These are phyloP conservation scores for Aramus guarauna DNA, from an alignment of 2,113 vertebrate genomes.

Conservation along the genomic window DNA sequence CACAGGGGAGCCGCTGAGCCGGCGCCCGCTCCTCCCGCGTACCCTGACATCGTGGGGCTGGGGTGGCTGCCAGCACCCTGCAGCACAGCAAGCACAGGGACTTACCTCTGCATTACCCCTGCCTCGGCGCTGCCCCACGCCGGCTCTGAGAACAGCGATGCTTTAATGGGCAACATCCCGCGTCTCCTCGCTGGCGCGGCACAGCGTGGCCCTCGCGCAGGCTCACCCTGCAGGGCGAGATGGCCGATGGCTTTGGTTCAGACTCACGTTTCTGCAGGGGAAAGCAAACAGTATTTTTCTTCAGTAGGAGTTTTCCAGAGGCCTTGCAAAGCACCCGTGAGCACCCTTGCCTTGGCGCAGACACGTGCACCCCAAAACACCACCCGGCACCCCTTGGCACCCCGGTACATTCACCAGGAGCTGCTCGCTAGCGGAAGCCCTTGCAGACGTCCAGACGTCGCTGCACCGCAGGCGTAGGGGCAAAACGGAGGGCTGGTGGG, in stretches of 20 bases:
- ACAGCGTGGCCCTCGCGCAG: fast-evolving
- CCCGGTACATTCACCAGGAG: neutral
- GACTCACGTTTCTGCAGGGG: neutral
- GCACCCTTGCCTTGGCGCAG: neutral
- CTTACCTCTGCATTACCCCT: neutral
- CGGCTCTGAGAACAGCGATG: neutral
- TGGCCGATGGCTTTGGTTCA: neutral
- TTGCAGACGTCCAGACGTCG: neutral
- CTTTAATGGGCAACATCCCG: too few species aligned
- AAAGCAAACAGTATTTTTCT: neutral
- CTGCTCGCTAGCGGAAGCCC: neutral
- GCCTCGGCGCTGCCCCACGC: neutral
- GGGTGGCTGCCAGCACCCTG: neutral
- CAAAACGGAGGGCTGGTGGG: neutral
- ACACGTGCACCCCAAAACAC: neutral
- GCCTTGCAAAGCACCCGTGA: neutral
- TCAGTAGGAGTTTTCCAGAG: neutral
- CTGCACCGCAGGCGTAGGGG: neutral
- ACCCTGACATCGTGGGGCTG: fast-evolving
- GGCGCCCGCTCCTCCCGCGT: neutral
- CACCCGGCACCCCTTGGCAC: fast-evolving
- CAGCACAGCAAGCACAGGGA: neutral
- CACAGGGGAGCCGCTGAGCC: neutral
- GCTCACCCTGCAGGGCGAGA: neutral
- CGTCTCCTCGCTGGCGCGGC: fast-evolving